A percentile compares a stretch with the other conserved stretches of the same genome.
These are phyloP conservation scores for Aplocera efformata DNA, from an alignment of 2,888 invertebrate genomes.

Conservation along the genomic window DNA sequence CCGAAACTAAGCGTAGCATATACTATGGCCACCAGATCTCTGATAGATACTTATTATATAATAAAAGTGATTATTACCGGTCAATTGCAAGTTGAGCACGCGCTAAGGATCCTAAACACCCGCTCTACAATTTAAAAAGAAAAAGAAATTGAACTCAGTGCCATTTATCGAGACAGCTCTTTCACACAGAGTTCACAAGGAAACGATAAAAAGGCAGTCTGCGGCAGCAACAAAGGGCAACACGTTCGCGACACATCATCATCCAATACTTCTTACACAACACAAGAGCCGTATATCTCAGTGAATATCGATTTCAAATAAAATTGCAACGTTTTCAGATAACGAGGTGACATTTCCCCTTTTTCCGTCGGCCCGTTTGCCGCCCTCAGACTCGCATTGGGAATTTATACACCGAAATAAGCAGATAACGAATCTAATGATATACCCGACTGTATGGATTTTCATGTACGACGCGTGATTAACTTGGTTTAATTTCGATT, in stretches of 20 bases:
- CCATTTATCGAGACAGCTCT: neutral
- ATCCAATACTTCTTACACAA: conserved; percentile 38
- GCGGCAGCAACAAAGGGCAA: conserved; percentile 30
- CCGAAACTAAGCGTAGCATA: no score
- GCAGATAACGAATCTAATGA: conserved; percentile 76
- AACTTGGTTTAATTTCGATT: neutral
- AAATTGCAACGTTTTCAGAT: conserved; percentile 80
- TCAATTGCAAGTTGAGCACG: no score
- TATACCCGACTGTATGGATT: conserved; percentile 23
- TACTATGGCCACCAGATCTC: no score
- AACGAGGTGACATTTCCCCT: conserved; percentile 79
- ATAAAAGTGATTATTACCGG: no score
- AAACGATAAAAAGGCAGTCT: conserved; percentile 1
- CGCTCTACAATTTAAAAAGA: no score
- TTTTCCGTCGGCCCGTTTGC: conserved; percentile 63
- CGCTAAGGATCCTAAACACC: no score
- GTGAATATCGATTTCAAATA: conserved; percentile 80
- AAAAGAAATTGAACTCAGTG: no score
- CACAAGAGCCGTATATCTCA: conserved; percentile 56
- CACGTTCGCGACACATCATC: conserved; percentile 32
- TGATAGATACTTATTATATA: no score
- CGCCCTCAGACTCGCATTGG: conserved; percentile 53
- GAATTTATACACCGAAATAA: conserved; percentile 79
- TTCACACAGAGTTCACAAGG: neutral
- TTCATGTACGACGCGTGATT: conserved; percentile 9